Evolutionary conservation across 2,113 vertebrate genomes (phyloP).

Genomic region (Mus musculus): GRCm39 chr2:144707001-144707500

Average conservation of each 20-base stretch:
- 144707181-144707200: neutral
- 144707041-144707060: neutral
- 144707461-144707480: neutral
- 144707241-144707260: neutral
- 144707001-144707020: neutral
- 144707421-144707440: neutral
- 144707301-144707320: neutral
- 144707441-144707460: neutral
- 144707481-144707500: neutral
- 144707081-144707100: conserved; percentile 42
- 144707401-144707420: neutral
- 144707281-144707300: neutral
- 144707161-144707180: neutral
- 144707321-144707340: neutral
- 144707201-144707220: neutral
- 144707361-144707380: neutral
- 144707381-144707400: neutral
- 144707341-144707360: neutral
- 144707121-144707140: conserved; percentile 17
- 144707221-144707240: neutral
- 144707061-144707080: conserved; percentile 24
- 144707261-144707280: neutral
- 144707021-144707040: conserved; percentile 23
- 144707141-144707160: neutral
- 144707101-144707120: conserved; percentile 31